Percentiles rank a stretch among this genome's conserved stretches.
Evolutionary conservation across 2,888 invertebrate species (phyloP).

Genomic region (Ctena decussata): DNA sequence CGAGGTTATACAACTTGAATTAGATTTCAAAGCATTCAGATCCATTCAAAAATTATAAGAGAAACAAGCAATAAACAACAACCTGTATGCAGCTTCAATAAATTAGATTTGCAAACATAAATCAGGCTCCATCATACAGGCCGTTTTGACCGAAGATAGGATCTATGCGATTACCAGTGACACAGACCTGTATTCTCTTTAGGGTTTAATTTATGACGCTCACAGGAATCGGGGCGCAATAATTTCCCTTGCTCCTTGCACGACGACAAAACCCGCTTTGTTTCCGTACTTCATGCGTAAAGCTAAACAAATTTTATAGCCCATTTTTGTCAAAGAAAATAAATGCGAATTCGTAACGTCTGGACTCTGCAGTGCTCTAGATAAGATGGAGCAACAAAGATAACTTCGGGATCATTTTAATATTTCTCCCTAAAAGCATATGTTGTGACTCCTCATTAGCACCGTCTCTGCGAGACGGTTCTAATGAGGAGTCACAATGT

Average conservation of each 20-base stretch:
- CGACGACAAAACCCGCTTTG: constrained; percentile 62
- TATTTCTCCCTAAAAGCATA: too few species aligned
- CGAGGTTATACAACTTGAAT: too few species aligned
- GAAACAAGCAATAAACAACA: neutral
- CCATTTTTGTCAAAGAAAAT: constrained; percentile 68
- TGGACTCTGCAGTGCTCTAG: too few species aligned
- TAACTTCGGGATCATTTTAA: too few species aligned
- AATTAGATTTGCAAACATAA: neutral
- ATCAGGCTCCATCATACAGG: neutral
- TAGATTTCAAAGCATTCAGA: too few species aligned
- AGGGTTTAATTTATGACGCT: constrained; percentile 16
- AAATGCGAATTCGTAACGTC: constrained; percentile 47
- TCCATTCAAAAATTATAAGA: neutral
- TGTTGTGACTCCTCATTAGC: too few species aligned
- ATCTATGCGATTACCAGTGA: neutral
- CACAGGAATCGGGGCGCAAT: constrained; percentile 53
- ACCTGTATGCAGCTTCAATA: neutral
- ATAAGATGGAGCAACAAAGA: too few species aligned
- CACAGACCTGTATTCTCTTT: constrained; percentile 2
- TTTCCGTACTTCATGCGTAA: constrained; percentile 59
- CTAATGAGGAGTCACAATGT: too few species aligned
- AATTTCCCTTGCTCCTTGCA: constrained; percentile 50
- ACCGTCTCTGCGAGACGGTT: too few species aligned
- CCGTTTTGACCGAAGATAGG: constrained; percentile 1
- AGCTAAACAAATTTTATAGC: constrained; percentile 70